Percentiles rank a stretch among this genome's conserved stretches.
Evolutionary conservation across 2,888 invertebrate genomes (phyloP).

Genomic region (Tricholauxania praeusta): DNA sequence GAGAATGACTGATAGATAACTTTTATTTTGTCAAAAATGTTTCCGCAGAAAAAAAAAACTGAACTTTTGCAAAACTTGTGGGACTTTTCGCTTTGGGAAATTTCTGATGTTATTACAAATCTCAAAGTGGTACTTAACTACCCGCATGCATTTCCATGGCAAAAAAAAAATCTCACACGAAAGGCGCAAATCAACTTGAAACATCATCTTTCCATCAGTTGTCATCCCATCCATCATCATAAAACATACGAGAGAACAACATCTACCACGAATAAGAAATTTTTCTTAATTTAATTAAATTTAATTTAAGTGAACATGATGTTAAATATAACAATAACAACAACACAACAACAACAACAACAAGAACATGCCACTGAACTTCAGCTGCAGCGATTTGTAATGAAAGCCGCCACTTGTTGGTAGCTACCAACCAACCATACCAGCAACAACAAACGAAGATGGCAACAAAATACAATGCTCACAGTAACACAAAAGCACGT

Average conservation of each 20-base stretch:
- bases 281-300: slow-evolving; percentile 25
- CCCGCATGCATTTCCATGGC: too few relatives aligned
- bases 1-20: too few relatives aligned
- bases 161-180: too few relatives aligned
- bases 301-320: slow-evolving; percentile 26
- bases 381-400: slow-evolving; percentile 15
- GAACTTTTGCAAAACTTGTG: too few relatives aligned
- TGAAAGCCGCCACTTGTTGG: slow-evolving; percentile 26
- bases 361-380: neutral
- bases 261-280: slow-evolving; percentile 14
- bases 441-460: slow-evolving; percentile 8
- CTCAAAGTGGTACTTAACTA: too few relatives aligned
- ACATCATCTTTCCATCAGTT: too few relatives aligned
- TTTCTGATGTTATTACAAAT: too few relatives aligned
- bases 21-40: too few relatives aligned
- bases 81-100: too few relatives aligned
- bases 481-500: neutral
- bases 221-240: neutral
- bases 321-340: neutral
- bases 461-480: neutral
- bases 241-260: slow-evolving; percentile 13
- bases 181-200: too few relatives aligned
- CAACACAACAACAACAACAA: neutral
- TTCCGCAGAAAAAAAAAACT: too few relatives aligned
- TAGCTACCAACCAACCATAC: neutral